Evolutionary conservation across 1,140 invertebrate genomes (phyloP).

Genomic region (Lasioglossum albipes): DNA sequence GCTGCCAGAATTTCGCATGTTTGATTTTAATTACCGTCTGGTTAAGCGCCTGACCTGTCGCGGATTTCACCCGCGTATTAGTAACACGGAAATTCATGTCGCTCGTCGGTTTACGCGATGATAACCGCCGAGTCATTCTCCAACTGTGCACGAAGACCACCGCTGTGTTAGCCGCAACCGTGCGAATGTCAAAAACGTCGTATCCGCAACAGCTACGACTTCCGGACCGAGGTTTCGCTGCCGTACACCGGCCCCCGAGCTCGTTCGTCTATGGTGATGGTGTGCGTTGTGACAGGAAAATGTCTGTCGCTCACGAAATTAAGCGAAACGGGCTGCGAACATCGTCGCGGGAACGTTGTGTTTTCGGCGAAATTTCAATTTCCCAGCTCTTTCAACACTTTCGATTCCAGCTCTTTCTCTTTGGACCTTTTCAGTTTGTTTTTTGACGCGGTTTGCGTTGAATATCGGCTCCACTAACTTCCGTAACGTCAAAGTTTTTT

Average conservation of each 20-base stretch:
- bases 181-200: slow-evolving; percentile 45
- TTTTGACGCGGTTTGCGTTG: too few species aligned
- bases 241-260: too few species aligned
- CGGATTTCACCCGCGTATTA: slow-evolving; percentile 14
- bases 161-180: slow-evolving; percentile 28
- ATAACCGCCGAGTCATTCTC: slow-evolving; percentile 42
- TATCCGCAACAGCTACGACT: slow-evolving; percentile 28
- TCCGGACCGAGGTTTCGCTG: slow-evolving; percentile 14
- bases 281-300: background rate
- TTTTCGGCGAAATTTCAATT: too few species aligned
- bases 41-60: slow-evolving; percentile 31
- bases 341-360: too few species aligned
- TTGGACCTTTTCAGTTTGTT: too few species aligned
- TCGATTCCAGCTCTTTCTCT: too few species aligned
- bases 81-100: slow-evolving; percentile 43
- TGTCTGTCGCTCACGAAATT: background rate
- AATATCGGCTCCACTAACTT: too few species aligned
- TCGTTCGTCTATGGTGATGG: background rate
- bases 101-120: slow-evolving; percentile 34
- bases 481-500: too few species aligned
- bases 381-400: too few species aligned
- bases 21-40: slow-evolving; percentile 43
- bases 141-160: slow-evolving; percentile 31
- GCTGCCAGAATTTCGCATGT: slow-evolving; percentile 21
- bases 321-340: too few species aligned